These are phyloP conservation scores for Sebastes fasciatus DNA, from an alignment of 2,113 vertebrate species.

Conservation along the genomic window DNA sequence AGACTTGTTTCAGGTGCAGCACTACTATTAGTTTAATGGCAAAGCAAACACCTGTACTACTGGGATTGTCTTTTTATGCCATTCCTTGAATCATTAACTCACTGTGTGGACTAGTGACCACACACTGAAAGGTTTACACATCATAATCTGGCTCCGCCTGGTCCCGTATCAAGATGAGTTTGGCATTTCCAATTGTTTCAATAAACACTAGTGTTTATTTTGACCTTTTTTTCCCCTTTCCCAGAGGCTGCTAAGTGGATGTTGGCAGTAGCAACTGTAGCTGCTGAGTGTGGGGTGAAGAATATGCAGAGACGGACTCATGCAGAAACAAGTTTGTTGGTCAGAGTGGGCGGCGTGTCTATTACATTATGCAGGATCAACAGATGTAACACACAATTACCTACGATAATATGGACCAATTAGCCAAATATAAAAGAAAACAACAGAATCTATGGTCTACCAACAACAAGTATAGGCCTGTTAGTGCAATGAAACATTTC, in stretches of 20 bases:
- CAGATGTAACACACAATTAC: not conserved
- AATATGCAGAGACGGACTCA: not conserved
- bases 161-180: not conserved
- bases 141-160: not conserved
- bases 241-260: not conserved
- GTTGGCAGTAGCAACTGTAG: slow-evolving; percentile 26
- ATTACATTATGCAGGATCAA: not conserved
- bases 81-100: slow-evolving; percentile 65
- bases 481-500: not conserved
- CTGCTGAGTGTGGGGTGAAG: not conserved
- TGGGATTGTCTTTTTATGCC: slow-evolving; percentile 7
- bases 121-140: slow-evolving; percentile 8
- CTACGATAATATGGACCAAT: not conserved
- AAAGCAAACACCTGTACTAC: slow-evolving; percentile 41
- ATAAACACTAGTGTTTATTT: slow-evolving; percentile 2
- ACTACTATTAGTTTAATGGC: slow-evolving; percentile 32
- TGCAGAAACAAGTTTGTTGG: slow-evolving; percentile 15
- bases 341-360: not conserved
- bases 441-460: not conserved
- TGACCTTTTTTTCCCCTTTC: not conserved
- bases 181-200: slow-evolving; percentile 11
- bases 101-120: not conserved
- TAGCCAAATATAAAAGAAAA: not conserved
- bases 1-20: not conserved
- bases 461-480: not conserved